A percentile compares a stretch with the other conserved stretches of the same genome.
These are phyloP conservation scores for Dryadula phaetusa DNA, from an alignment of 2,888 invertebrate species.

Conservation along the genomic window DNA sequence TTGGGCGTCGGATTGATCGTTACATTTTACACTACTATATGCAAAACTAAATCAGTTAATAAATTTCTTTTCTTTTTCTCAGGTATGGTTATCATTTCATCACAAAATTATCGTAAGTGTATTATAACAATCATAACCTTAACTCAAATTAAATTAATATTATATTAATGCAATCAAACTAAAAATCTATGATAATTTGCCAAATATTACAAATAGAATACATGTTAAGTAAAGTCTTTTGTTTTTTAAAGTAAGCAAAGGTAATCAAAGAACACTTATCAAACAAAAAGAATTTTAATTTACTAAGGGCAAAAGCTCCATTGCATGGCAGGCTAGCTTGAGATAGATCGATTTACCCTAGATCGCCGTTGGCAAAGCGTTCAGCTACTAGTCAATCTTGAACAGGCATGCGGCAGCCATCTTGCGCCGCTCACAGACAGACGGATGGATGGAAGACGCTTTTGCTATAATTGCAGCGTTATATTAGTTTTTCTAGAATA, in stretches of 20 bases:
- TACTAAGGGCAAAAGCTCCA: constrained; percentile 66
- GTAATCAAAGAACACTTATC: constrained; percentile 66
- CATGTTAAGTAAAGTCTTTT: constrained; percentile 43
- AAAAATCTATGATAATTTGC: background rate
- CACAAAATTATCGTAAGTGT: constrained; percentile 7
- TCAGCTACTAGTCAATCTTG: constrained; percentile 82
- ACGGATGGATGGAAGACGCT: constrained; percentile 70
- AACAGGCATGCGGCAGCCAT: constrained; percentile 79
- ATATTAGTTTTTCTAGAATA: constrained; percentile 76
- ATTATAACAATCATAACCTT: background rate
- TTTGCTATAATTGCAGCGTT: constrained; percentile 76
- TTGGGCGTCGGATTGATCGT: constrained; percentile 43
- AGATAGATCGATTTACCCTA: constrained; percentile 71
- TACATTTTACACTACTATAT: constrained; percentile 37
- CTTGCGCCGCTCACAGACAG: constrained; percentile 65
- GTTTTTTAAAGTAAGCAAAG: constrained; percentile 59
- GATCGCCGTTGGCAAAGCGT: constrained; percentile 76
- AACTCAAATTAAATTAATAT: too few species aligned
- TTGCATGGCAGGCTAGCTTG: constrained; percentile 68
- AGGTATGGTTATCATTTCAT: constrained; percentile 2
- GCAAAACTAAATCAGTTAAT: constrained; percentile 28
- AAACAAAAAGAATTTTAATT: constrained; percentile 80
- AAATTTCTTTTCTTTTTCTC: constrained; percentile 7
- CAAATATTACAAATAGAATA: constrained; percentile 31
- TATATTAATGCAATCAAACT: constrained; percentile 18